phyloP scores from a whole-genome alignment of 2,797 vertebrate genomes.

The Streptopelia turtur region DNA sequence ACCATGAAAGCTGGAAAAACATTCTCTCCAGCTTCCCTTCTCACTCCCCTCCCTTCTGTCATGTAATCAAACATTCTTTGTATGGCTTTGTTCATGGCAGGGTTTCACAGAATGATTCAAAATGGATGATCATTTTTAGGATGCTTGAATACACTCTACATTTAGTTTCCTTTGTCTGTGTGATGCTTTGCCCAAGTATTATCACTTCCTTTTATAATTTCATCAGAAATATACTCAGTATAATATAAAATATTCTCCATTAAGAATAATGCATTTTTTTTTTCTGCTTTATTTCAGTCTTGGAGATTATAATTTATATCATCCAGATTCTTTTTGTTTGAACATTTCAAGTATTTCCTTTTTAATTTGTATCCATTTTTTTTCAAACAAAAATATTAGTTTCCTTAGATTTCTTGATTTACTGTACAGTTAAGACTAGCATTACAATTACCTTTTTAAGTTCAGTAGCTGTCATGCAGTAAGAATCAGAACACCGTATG shows the following conservation, averaged over 20 bases:
- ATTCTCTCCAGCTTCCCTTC: not conserved
- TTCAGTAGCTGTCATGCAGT: not conserved
- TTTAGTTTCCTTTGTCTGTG: constrained; percentile 35
- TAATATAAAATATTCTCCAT: not conserved
- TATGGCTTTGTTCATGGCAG: constrained; percentile 8
- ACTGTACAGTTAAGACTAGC: not conserved
- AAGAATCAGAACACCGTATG: not conserved
- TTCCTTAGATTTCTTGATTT: not conserved
- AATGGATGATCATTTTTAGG: constrained; percentile 25
- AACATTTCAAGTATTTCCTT: not conserved
- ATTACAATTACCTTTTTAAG: not conserved
- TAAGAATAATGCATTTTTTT: not conserved
- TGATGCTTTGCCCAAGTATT: not conserved
- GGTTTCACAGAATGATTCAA: constrained; percentile 26
- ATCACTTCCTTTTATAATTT: not conserved
- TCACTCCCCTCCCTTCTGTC: not conserved
- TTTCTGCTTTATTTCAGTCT: not conserved
- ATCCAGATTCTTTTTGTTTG: not conserved
- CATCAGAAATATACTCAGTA: not conserved
- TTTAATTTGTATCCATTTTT: not conserved
- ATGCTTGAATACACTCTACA: not conserved
- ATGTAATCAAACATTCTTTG: constrained; percentile 45
- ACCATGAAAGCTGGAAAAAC: not conserved
- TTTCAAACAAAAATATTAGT: not conserved
- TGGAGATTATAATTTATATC: not conserved